Percentiles rank a stretch among this genome's conserved stretches.
Conservation (phyloP, 2,113 vertebrate species). For the Atlantisia rogersi region DNA sequence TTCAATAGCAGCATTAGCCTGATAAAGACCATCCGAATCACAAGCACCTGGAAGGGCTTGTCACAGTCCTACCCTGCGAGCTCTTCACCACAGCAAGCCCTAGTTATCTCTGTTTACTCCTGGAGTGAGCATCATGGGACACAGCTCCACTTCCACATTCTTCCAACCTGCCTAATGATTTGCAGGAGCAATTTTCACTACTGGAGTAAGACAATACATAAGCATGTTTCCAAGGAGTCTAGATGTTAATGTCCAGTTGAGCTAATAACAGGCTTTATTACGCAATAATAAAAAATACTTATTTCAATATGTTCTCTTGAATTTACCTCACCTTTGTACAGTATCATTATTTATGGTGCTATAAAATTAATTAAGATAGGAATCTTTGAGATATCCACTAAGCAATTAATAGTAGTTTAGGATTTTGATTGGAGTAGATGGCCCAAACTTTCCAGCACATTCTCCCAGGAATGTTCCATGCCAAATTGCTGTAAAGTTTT, state of each 20-base stretch:
- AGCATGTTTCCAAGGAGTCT: not conserved
- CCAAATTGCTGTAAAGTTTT: not conserved
- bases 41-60: not conserved
- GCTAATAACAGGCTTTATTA: not conserved
- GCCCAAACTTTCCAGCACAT: not conserved
- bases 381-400: not conserved
- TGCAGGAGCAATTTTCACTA: not conserved
- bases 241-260: not conserved
- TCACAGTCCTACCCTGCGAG: rapidly evolving
- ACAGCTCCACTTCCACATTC: rapidly evolving
- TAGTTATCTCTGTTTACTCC: not conserved
- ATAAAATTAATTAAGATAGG: not conserved
- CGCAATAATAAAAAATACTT: not conserved
- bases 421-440: not conserved
- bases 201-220: not conserved
- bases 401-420: not conserved
- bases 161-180: not conserved
- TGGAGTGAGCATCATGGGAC: not conserved
- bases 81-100: not conserved
- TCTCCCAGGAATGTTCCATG: not conserved
- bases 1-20: not conserved
- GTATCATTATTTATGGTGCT: not conserved
- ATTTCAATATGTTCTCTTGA: not conserved
- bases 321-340: not conserved
- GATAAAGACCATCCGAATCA: not conserved